A percentile compares a stretch with the other conserved stretches of the same genome.
Conservation (phyloP, 1,140 invertebrate genomes). For the Cydia fagiglandana region DNA sequence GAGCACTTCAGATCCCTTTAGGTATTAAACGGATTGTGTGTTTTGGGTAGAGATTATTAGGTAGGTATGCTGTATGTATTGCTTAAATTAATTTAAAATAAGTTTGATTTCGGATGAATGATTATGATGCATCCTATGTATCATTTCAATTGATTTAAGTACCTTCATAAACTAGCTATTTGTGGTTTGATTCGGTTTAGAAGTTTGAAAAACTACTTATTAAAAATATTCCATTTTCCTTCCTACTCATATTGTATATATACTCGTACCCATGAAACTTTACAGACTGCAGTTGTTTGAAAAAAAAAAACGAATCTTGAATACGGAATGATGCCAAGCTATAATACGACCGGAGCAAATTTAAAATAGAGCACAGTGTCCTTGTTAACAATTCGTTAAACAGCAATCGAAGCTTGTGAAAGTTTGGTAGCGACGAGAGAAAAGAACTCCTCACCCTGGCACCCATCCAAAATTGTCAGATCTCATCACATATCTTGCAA, state of each 20-base stretch:
- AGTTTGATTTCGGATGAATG: not conserved
- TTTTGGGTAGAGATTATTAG: not conserved
- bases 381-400: slow-evolving; percentile 31
- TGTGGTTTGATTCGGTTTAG: too few relatives aligned
- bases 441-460: slow-evolving; percentile 10
- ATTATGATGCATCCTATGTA: too few relatives aligned
- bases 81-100: not conserved
- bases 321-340: slow-evolving; percentile 12
- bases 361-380: slow-evolving; percentile 21
- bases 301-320: not conserved
- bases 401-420: slow-evolving; percentile 30
- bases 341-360: slow-evolving; percentile 2
- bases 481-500: slow-evolving; percentile 21
- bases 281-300: not conserved
- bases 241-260: not conserved
- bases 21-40: slow-evolving; percentile 5
- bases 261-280: not conserved
- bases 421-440: slow-evolving; percentile 6
- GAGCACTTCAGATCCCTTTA: not conserved
- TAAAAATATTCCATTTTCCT: not conserved
- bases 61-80: not conserved
- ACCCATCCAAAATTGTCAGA: slow-evolving; percentile 14
- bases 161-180: too few relatives aligned
- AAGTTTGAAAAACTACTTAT: not conserved
- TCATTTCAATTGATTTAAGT: too few relatives aligned